Evolutionary conservation across 2,113 vertebrate genomes (phyloP).

Genomic region (Sterna hirundo): DNA sequence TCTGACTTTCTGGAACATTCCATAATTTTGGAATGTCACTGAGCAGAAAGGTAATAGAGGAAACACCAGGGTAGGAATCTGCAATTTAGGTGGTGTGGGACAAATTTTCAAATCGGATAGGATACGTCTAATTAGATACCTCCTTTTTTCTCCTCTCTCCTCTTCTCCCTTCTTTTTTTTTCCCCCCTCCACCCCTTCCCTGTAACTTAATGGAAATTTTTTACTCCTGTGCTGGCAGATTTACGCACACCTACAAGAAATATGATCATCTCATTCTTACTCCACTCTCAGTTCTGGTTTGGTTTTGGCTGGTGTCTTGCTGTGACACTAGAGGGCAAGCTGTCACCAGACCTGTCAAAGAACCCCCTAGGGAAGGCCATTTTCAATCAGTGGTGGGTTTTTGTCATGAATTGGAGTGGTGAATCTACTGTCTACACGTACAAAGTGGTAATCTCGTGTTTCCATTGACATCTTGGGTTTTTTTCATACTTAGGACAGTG

Average conservation of each 20-base stretch:
- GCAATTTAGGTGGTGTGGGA: not conserved
- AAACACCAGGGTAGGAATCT: not conserved
- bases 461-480: accelerated
- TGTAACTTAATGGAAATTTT: not conserved
- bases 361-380: not conserved
- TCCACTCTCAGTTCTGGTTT: not conserved
- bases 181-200: accelerated
- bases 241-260: not conserved
- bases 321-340: not conserved
- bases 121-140: not conserved
- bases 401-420: not conserved
- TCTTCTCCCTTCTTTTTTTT: not conserved
- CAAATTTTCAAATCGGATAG: not conserved
- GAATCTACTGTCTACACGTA: not conserved
- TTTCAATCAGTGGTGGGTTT: not conserved
- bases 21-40: not conserved
- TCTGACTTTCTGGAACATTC: not conserved
- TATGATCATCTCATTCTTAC: not conserved
- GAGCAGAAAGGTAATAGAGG: not conserved
- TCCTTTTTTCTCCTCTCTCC: no score
- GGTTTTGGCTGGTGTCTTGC: not conserved
- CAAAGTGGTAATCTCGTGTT: not conserved
- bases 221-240: not conserved
- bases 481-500: not conserved
- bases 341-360: not conserved